phyloP scores from a whole-genome alignment of 2,113 vertebrate species.

The Illadopsis cleaveri region DNA sequence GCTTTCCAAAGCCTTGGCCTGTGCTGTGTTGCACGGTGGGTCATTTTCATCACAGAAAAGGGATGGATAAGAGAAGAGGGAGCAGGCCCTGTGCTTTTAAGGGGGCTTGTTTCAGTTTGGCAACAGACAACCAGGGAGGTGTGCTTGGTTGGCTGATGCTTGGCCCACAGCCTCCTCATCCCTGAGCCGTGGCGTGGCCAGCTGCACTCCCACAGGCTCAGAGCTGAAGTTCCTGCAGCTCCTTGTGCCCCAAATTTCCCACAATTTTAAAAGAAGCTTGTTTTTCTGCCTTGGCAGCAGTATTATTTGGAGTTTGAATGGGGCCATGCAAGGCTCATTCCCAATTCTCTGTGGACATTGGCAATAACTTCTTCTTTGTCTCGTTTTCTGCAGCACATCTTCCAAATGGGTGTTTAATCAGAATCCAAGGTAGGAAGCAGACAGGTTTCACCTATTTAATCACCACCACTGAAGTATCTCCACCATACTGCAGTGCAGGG shows the following conservation, averaged over 20 bases:
- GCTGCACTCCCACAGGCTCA: rapidly evolving
- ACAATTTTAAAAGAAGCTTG: not conserved
- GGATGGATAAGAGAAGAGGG: not conserved
- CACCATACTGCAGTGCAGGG: rapidly evolving
- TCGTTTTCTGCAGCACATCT: not conserved
- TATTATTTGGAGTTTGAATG: not conserved
- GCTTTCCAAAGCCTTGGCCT: not conserved
- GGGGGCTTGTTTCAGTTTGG: rapidly evolving
- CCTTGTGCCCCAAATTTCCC: not conserved
- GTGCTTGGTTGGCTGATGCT: not conserved
- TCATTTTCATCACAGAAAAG: not conserved
- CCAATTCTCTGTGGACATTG: rapidly evolving
- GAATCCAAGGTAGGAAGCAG: not conserved
- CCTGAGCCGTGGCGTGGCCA: rapidly evolving
- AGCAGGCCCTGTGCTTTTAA: rapidly evolving
- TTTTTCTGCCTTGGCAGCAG: not conserved
- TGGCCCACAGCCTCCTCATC: not conserved
- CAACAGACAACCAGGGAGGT: not conserved
- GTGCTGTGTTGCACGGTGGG: rapidly evolving
- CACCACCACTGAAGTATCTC: not conserved
- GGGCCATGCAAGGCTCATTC: not conserved
- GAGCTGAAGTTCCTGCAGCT: not conserved
- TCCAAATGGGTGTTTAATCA: not conserved
- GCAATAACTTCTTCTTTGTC: not conserved
- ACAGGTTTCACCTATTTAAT: not conserved